Conservation (phyloP, 2,113 vertebrate genomes). For the Anseranas semipalmata region DNA sequence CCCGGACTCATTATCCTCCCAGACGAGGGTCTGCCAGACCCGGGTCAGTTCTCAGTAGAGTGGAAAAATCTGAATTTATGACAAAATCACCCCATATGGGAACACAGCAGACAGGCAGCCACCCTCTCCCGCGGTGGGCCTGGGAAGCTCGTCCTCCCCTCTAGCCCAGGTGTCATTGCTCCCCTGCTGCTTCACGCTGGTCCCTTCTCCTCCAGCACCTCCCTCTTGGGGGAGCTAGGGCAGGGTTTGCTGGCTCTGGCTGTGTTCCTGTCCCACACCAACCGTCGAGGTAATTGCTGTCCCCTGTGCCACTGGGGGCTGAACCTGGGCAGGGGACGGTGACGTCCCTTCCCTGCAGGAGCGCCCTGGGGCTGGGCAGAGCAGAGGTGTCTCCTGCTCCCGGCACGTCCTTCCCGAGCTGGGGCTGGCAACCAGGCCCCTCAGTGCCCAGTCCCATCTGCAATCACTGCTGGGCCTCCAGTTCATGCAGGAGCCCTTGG, state of each 20-base stretch:
- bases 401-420: fast-evolving
- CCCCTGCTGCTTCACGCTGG: not conserved
- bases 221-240: not conserved
- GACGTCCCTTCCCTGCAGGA: not conserved
- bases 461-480: not conserved
- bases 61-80: constrained; percentile 43
- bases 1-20: constrained; percentile 46
- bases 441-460: not conserved
- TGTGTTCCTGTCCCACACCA: not conserved
- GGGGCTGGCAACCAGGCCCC: not conserved
- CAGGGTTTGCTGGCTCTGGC: not conserved
- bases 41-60: constrained; percentile 39
- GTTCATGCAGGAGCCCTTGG: not conserved
- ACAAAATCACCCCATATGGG: not conserved
- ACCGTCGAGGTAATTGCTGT: not conserved
- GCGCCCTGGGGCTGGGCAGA: not conserved
- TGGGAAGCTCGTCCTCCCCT: not conserved
- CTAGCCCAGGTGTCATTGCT: not conserved
- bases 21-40: constrained; percentile 43
- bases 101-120: constrained; percentile 5
- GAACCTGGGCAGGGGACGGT: not conserved
- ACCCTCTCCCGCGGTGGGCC: not conserved
- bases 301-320: not conserved
- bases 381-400: not conserved
- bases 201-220: not conserved